These are phyloP conservation scores for Nomada hirtipes DNA, from an alignment of 2,888 invertebrate genomes.

Conservation along the genomic window DNA sequence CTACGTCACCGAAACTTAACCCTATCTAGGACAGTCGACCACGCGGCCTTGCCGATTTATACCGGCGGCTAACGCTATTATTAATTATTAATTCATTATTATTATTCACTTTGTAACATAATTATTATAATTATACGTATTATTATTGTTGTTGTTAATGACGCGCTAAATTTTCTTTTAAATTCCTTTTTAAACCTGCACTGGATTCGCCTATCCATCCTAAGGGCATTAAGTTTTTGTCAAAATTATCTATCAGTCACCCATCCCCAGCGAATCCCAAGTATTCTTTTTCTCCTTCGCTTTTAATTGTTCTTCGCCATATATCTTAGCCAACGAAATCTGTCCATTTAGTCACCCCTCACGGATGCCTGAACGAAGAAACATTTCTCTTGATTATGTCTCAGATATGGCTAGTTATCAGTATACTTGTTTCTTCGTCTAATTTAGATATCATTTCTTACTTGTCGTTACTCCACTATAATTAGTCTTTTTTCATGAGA, in stretches of 20 bases:
- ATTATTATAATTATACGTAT: slow-evolving; percentile 33
- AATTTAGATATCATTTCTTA: slow-evolving; percentile 7
- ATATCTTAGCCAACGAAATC: not conserved
- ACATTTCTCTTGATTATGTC: slow-evolving; percentile 45
- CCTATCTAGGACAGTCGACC: slow-evolving; percentile 63
- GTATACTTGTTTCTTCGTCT: slow-evolving; percentile 13
- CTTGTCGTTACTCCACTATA: not conserved
- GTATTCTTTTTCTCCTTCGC: not conserved
- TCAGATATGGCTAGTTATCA: slow-evolving; percentile 51
- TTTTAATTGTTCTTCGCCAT: not conserved
- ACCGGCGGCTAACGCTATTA: slow-evolving; percentile 54
- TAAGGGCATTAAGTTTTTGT: slow-evolving; percentile 51
- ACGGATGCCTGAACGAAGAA: slow-evolving; percentile 9
- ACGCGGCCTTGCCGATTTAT: slow-evolving; percentile 41
- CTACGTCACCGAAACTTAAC: slow-evolving; percentile 64
- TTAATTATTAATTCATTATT: slow-evolving; percentile 41
- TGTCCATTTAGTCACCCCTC: not conserved
- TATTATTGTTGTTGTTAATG: slow-evolving; percentile 46
- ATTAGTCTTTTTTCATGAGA: not conserved
- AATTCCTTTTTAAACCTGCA: slow-evolving; percentile 34
- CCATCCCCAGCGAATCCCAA: slow-evolving; percentile 43
- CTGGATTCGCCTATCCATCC: slow-evolving; percentile 40
- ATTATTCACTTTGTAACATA: slow-evolving; percentile 49
- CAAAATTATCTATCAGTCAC: slow-evolving; percentile 39
- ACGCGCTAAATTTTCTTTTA: slow-evolving; percentile 35